Evolutionary conservation across 1,140 invertebrate species (phyloP).

Genomic region (Drosophila guanche): DNA sequence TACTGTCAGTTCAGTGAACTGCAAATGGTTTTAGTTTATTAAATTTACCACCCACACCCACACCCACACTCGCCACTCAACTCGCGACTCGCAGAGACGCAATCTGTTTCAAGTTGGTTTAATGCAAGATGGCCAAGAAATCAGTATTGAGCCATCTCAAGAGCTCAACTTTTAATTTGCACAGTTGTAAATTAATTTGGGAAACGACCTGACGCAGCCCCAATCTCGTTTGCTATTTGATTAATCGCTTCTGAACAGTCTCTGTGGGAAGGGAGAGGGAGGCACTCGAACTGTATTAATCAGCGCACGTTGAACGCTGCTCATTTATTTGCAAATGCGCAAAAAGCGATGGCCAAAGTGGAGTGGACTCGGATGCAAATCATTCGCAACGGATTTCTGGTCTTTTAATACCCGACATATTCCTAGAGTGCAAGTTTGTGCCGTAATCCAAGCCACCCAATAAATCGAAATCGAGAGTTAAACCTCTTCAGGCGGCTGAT

Average conservation of each 20-base stretch:
- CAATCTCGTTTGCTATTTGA: slow-evolving; percentile 71
- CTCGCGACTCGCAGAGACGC: not conserved
- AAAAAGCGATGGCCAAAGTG: slow-evolving; percentile 56
- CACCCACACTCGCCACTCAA: slow-evolving; percentile 13
- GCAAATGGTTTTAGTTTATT: slow-evolving; percentile 82
- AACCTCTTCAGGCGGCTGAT: too few relatives aligned
- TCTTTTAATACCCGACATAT: too few relatives aligned
- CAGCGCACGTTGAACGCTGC: slow-evolving; percentile 69
- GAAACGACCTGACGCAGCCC: slow-evolving; percentile 16
- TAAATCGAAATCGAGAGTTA: too few relatives aligned
- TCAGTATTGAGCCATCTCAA: slow-evolving; percentile 58
- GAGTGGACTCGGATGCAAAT: not conserved
- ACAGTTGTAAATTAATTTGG: slow-evolving; percentile 71
- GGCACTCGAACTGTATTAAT: slow-evolving; percentile 70
- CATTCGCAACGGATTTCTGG: slow-evolving; percentile 6
- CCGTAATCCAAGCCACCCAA: too few relatives aligned
- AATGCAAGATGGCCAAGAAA: slow-evolving; percentile 69
- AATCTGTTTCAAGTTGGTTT: slow-evolving; percentile 73
- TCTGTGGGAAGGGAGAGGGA: slow-evolving; percentile 5
- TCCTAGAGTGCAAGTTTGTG: too few relatives aligned
- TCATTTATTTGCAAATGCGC: slow-evolving; percentile 77
- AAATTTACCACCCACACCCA: slow-evolving; percentile 60
- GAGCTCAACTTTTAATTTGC: slow-evolving; percentile 66
- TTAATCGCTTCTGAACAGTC: slow-evolving; percentile 62
- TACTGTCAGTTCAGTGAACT: slow-evolving; percentile 83